phyloP scores from a whole-genome alignment of 2,888 invertebrate genomes.

The Hanleya hanleyi region DNA sequence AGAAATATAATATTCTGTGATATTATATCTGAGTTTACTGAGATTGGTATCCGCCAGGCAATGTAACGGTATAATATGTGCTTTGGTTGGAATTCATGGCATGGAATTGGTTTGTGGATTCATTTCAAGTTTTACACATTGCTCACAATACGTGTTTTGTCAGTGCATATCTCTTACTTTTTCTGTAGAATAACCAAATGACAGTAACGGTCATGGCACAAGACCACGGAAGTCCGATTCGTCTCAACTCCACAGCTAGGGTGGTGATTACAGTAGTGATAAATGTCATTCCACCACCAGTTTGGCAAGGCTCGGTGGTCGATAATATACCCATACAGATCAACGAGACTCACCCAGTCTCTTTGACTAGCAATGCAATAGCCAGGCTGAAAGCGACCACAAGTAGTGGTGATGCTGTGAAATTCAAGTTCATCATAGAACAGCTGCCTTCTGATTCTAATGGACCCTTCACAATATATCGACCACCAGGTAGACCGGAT shows the following conservation, averaged over 20 bases:
- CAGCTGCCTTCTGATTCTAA: neutral
- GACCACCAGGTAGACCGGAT: slow-evolving; percentile 43
- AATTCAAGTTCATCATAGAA: neutral
- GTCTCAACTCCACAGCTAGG: slow-evolving; percentile 92
- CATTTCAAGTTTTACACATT: too few relatives aligned
- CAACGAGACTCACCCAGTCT: slow-evolving; percentile 98
- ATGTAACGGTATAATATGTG: too few relatives aligned
- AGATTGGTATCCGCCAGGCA: too few relatives aligned
- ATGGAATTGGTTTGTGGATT: too few relatives aligned
- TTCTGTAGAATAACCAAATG: too few relatives aligned
- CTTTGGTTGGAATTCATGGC: too few relatives aligned
- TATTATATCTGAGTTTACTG: too few relatives aligned
- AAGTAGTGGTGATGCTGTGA: slow-evolving; percentile 37
- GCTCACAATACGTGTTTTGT: too few relatives aligned
- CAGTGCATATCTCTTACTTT: too few relatives aligned
- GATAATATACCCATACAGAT: slow-evolving; percentile 81
- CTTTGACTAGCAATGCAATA: slow-evolving; percentile 76
- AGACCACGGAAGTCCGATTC: slow-evolving; percentile 96
- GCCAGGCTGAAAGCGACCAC: slow-evolving; percentile 55
- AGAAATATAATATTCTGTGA: too few relatives aligned
- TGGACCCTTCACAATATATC: neutral
- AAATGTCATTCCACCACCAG: slow-evolving; percentile 49
- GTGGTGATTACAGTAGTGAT: slow-evolving; percentile 97
- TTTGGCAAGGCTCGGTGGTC: slow-evolving; percentile 48
- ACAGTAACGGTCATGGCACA: slow-evolving; percentile 99